Evolutionary conservation across 2,888 invertebrate genomes (phyloP).

Genomic region (Leistus spinibarbis): DNA sequence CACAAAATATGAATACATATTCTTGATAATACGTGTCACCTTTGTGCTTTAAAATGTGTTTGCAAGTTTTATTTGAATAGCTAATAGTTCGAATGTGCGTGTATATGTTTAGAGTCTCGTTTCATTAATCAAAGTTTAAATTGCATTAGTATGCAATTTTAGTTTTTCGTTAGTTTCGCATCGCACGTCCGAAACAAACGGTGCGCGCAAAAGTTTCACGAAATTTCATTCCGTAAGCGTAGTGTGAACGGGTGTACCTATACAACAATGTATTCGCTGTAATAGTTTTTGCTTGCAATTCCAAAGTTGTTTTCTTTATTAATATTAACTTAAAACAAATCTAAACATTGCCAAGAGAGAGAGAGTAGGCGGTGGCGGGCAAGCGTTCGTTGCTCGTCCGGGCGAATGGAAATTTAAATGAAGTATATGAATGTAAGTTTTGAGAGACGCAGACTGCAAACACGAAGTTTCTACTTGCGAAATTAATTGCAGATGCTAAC

Average conservation of each 20-base stretch:
- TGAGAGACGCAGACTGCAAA: neutral
- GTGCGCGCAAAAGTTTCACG: conserved; percentile 44
- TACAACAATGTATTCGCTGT: too few relatives aligned
- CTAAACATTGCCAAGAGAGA: conserved; percentile 44
- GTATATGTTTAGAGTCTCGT: neutral
- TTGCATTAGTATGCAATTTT: conserved; percentile 41
- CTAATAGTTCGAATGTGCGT: too few relatives aligned
- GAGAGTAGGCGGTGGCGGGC: too few relatives aligned
- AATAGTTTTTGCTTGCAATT: conserved; percentile 45
- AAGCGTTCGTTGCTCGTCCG: too few relatives aligned
- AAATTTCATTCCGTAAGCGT: conserved; percentile 45
- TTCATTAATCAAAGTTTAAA: conserved; percentile 52
- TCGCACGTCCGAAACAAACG: conserved; percentile 1
- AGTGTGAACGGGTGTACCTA: too few relatives aligned
- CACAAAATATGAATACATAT: neutral
- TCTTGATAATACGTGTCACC: too few relatives aligned
- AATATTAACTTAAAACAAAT: conserved; percentile 47
- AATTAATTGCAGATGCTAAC: too few relatives aligned
- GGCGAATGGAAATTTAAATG: conserved; percentile 34
- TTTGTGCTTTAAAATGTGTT: too few relatives aligned
- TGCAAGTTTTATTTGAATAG: too few relatives aligned
- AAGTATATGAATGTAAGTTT: conserved; percentile 7
- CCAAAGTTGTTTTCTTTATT: conserved; percentile 45
- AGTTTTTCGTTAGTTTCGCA: conserved; percentile 44
- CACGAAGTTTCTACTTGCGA: too few relatives aligned